Base-by-base conservation (phyloP, 2,113 vertebrate genomes). In the Pachypanchax playfairii region DNA sequence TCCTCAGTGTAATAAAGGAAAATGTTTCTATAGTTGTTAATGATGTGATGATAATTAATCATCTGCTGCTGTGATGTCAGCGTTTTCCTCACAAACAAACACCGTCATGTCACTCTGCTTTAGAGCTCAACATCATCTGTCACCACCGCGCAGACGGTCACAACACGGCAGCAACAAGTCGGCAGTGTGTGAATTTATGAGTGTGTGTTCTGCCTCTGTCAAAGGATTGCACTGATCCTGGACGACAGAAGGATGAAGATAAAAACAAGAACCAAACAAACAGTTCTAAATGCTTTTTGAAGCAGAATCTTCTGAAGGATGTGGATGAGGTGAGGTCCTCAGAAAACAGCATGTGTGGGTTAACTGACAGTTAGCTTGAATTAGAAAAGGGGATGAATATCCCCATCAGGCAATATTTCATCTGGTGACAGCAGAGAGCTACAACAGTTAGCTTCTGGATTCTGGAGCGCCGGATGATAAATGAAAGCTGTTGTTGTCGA, bases 211-310 rank as follows among this genome's bases (percentile, higher is more conserved):
- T n/a, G n/a, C n/a, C 4, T 29, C 4, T 29, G 28, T 29, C 28
- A n/a, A n/a, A n/a, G n/a, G n/a, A n/a, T 56, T 59, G 70, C 77
- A 85, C 62, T 55, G 72, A 83, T 83, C 63, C 8, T 36, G 15
- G 15, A 46, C 11, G 43, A 21, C 43, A 46, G 43, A 46, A 24
- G 43, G 43, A 24, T 46, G 43, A 7, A 46, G 67, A 82, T 69
- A 68, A 75, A 77, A 52, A 61, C 10, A 31, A 50, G 50, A 26
- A 70, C 65, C 58, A 57, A 66, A 77, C 46, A 47, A 62, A 70
- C 75, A 71, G 73, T 54, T 49, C 58, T 33, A 61, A 70, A 14
- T 12, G 9, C 21, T 33, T 5, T 22, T 1, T 15, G 31, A 10
- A 10, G 17, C 38, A 41, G 4, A 18, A 5, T 18, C 1, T 35